Evolutionary conservation across 2,113 vertebrate species (phyloP), one percentile per base, ranked within the genome.

Genomic region (Gallinago undulata): DNA sequence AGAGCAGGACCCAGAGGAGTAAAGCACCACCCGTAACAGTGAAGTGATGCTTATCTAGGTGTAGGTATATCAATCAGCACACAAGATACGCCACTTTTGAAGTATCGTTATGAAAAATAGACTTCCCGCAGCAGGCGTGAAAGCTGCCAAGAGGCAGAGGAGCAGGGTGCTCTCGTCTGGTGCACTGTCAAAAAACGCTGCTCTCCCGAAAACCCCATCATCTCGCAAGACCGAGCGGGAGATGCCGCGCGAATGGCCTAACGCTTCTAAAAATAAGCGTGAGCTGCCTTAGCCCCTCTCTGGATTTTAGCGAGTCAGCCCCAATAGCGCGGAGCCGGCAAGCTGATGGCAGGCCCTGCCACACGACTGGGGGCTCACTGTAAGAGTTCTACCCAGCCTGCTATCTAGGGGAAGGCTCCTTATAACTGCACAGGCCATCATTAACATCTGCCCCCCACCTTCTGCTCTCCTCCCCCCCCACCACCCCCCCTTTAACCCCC

Each of bases 141-240:
- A 89, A 82, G 66, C 64, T 91, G 77, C 50, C 66, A 31, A 57
- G 80, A 51, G 5, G 14, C 51, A 68, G 84, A 84, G 63, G 45
- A 72, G 45, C 60, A 10, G 1, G n/a, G 23, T 83, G 82, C 82
- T 94, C 56, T 73, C 23, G 19, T 39, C 64, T 81, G 66, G 62
- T 60, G 70, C 4, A 1, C 66, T 10, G 48, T 69, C 53, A 39
- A 39, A 39, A 62, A 51, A 87, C 6, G 17, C 70, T 92, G 77
- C 85, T 89, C 55, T 87, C 85, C 93, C 90, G 82, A 94, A 94
- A 90, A 84, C 89, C 69, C 28, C 82, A 69, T 79, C 56, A 43
- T 68, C 70, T 81, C 56, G 73, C 63, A 68, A 81, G 87, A 41
- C 86, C 47, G 19, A 55, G 86, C 90, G 84, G 93, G 50, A 59